phyloP scores from a whole-genome alignment of 2,113 vertebrate species.

The Clinocottus analis region DNA sequence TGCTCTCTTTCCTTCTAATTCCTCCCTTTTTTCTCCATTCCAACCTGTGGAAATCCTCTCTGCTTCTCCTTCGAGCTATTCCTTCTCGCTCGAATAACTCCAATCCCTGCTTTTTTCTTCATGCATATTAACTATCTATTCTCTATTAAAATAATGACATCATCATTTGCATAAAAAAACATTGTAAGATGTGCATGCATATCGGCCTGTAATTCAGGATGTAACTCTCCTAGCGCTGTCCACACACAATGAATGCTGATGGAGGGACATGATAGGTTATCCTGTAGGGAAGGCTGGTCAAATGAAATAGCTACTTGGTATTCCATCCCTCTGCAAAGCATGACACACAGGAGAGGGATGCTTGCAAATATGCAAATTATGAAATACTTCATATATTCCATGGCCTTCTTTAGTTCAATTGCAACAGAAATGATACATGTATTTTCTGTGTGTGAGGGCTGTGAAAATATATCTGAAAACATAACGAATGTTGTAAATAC shows the following conservation, averaged over 20 bases:
- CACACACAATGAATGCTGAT: constrained; percentile 72
- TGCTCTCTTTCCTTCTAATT: constrained; percentile 22
- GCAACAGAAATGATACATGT: constrained; percentile 34
- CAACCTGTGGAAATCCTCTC: constrained; percentile 23
- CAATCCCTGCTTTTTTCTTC: constrained; percentile 2
- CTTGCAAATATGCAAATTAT: constrained; percentile 69
- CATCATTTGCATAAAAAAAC: constrained; percentile 59
- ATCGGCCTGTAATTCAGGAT: constrained; percentile 38
- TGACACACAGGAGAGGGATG: constrained; percentile 62
- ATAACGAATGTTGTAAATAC: not conserved
- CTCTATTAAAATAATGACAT: constrained; percentile 44
- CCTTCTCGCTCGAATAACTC: constrained; percentile 12
- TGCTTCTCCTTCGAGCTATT: not conserved
- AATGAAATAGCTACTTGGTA: constrained; percentile 73
- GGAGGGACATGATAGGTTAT: constrained; percentile 68
- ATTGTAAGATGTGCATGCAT: constrained; percentile 28
- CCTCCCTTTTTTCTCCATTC: constrained; percentile 9
- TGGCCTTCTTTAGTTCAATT: constrained; percentile 58
- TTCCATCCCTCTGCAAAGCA: constrained; percentile 67
- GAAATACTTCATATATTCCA: constrained; percentile 60
- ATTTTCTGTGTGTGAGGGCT: constrained; percentile 8
- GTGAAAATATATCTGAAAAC: not conserved
- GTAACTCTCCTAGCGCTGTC: constrained; percentile 50
- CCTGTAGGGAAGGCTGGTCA: constrained; percentile 64
- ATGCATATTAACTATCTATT: constrained; percentile 33